Conservation (phyloP, 1,140 invertebrate genomes). For the Antheraea mylitta region DNA sequence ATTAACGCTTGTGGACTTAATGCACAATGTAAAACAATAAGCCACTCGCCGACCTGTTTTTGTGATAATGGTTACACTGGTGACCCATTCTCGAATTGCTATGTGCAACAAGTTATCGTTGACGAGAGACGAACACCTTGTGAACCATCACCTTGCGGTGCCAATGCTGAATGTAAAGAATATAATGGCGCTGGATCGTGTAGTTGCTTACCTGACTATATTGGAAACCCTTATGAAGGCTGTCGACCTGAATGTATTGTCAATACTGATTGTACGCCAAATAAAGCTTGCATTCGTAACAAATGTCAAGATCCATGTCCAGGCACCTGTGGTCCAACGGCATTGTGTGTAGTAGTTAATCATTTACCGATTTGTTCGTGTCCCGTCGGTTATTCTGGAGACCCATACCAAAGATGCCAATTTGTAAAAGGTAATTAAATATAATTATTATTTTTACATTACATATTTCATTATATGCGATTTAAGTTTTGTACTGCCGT, state of each 20-base stretch:
- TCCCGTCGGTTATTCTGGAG: slow-evolving; percentile 82
- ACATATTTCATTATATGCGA: slow-evolving; percentile 27
- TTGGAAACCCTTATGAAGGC: slow-evolving; percentile 87
- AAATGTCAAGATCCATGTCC: slow-evolving; percentile 87
- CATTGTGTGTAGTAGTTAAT: slow-evolving; percentile 86
- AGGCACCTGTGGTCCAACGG: slow-evolving; percentile 84
- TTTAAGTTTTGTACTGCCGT: slow-evolving; percentile 29
- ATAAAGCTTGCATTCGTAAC: slow-evolving; percentile 83
- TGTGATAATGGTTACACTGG: slow-evolving; percentile 81
- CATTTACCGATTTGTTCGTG: slow-evolving; percentile 87
- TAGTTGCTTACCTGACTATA: slow-evolving; percentile 81
- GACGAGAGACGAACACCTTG: slow-evolving; percentile 76
- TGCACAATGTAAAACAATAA: slow-evolving; percentile 84
- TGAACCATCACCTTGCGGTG: slow-evolving; percentile 84
- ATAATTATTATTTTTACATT: slow-evolving; percentile 11
- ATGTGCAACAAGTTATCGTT: slow-evolving; percentile 32
- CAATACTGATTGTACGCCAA: slow-evolving; percentile 84
- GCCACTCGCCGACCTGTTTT: slow-evolving; percentile 84
- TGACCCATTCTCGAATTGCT: slow-evolving; percentile 82
- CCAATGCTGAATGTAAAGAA: slow-evolving; percentile 83
- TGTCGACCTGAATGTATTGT: slow-evolving; percentile 84
- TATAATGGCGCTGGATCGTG: slow-evolving; percentile 84
- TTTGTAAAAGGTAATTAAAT: slow-evolving; percentile 46
- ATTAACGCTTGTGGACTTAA: slow-evolving; percentile 84
- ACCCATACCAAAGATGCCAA: slow-evolving; percentile 81